A percentile compares a stretch with the other conserved stretches of the same genome.
phyloP scores from a whole-genome alignment of 2,888 invertebrate genomes.

The Norana najaformis region DNA sequence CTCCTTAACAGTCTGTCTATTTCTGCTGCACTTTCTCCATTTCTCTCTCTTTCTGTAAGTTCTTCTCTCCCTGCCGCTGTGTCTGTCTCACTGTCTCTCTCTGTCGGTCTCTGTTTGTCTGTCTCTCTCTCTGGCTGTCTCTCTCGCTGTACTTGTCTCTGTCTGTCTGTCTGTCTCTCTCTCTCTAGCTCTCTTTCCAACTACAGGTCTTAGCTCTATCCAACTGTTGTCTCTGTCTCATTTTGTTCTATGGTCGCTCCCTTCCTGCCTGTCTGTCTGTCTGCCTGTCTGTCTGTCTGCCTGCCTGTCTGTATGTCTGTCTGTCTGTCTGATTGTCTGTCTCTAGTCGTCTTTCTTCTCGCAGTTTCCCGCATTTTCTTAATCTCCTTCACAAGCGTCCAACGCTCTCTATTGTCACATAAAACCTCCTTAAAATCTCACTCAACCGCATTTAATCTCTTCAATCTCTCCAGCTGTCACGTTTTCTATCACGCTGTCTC shows the following conservation, averaged over 20 bases:
- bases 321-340: no score
- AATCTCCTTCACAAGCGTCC: neutral
- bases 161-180: neutral
- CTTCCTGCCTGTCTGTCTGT: no score
- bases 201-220: neutral
- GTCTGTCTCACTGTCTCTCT: neutral
- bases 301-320: neutral
- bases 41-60: neutral
- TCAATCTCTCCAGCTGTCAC: neutral
- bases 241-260: neutral
- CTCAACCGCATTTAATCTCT: neutral
- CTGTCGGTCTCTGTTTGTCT: neutral
- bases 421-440: slow-evolving; percentile 6
- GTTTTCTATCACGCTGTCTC: neutral
- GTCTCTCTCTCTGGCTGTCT: neutral
- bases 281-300: no score
- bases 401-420: slow-evolving; percentile 3
- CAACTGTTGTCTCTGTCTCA: neutral
- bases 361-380: neutral
- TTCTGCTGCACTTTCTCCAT: no score
- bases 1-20: neutral
- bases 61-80: no score
- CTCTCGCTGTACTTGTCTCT: neutral
- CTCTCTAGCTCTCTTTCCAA: neutral
- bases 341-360: no score